Evolutionary conservation across 2,888 invertebrate genomes (phyloP).

Genomic region (Capitulum mitella): DNA sequence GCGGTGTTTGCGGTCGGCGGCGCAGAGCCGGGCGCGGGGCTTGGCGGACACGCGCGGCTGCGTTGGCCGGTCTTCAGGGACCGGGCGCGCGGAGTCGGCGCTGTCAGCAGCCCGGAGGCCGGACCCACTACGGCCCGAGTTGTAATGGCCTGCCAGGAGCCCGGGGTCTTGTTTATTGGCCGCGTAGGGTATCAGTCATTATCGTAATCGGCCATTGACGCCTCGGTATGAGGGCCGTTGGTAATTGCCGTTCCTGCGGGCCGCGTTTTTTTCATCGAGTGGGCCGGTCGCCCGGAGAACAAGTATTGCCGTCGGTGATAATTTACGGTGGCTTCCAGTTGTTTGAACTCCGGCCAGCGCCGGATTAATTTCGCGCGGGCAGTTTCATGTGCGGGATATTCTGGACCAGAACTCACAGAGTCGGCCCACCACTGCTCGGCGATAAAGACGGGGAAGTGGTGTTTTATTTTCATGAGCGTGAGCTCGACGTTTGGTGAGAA

Average conservation of each 20-base stretch:
- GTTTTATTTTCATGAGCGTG: background rate
- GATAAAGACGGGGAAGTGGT: background rate
- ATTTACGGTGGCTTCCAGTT: background rate
- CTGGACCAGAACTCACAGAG: too few species aligned
- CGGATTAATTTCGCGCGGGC: too few species aligned
- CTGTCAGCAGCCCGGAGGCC: background rate
- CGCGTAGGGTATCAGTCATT: background rate
- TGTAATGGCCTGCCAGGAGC: too few species aligned
- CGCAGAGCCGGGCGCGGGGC: too few species aligned
- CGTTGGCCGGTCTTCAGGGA: too few species aligned
- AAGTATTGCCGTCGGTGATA: too few species aligned
- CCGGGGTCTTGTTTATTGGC: background rate
- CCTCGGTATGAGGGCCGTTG: background rate
- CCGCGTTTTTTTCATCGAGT: background rate
- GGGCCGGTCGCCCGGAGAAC: background rate
- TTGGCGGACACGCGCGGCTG: too few species aligned
- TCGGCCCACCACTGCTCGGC: too few species aligned
- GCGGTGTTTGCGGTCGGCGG: too few species aligned
- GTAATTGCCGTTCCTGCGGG: background rate
- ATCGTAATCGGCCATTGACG: slow-evolving; percentile 3
- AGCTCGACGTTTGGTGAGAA: background rate
- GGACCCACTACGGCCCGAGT: too few species aligned
- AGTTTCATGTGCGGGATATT: too few species aligned
- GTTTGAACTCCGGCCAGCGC: too few species aligned
- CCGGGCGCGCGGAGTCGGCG: background rate